Base-by-base conservation (phyloP, 2,113 vertebrate genomes). In the Gasterosteus aculeatus region DNA sequence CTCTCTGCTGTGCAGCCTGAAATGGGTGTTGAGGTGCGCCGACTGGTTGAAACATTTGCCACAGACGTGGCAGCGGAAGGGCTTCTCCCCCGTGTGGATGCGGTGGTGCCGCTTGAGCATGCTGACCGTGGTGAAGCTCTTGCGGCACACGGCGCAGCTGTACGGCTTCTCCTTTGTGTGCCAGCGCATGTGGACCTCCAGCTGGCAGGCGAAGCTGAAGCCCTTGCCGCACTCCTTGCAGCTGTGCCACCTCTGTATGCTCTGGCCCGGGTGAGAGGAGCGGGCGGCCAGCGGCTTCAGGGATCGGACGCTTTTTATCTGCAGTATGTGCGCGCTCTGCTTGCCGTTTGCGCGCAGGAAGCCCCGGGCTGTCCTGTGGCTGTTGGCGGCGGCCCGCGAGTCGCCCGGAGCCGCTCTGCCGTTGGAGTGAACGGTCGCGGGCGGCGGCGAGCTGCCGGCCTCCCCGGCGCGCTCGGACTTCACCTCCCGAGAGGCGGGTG, bases 31-130 rank as follows among this genome's bases (percentile, higher is more conserved):
- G 41, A 93, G 91, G 70, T 93, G 92, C 0, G 92, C 92, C 0
- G 92, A 92, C 81, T 93, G 92, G 69, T 93, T 93, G 82, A 93
- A 93, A 66, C 92, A 86, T n/a, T 93, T 93, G 44, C 89, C 92
- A 1, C 92, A 93, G 49, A 93, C 87, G 3, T 90, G 91, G 65
- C 92, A 93, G 72, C 72, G 88, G 75, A 92, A 93, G 22, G 92
- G 92, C n/a, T 93, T 93, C 75, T 93, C 92, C 0, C 92, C 92
- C 0, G 92, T 93, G 86, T 93, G 92, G 69, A 93, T 93, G 54
- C 92, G 91, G 78, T 93, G 92, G 78, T 93, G 92, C 38, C 92
- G 77, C 84, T 89, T 91, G 54, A 93, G 80, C 92, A 93, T 92
- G 86, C 92, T 93, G 53, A 90, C 85, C 0, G 92, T 93, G 77